Base-by-base conservation (phyloP, 2,888 invertebrate genomes). In the Caenorhabditis sinica region DNA sequence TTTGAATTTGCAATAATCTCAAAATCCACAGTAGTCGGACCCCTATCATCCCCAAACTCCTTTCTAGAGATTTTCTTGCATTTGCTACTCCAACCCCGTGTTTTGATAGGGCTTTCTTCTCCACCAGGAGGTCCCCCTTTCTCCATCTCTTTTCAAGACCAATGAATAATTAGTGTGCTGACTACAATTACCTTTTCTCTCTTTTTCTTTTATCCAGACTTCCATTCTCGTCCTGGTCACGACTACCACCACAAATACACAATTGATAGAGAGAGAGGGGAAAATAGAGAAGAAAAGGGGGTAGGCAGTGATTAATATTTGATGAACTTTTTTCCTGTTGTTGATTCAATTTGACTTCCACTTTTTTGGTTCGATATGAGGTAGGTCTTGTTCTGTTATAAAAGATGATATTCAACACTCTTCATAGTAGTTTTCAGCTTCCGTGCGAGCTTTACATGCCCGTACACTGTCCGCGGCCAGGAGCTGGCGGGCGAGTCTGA, bases 151-250 rank as follows among this genome's bases (percentile, higher is more conserved):
- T 36, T 56, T 20, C 49, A 66, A 53, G 30, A 49, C 65, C 63
- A 51, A 77, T 77, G 71, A 77, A 77, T 77, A 77, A 77, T 77
- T 77, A 77, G 69, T 77, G 69, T 77, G 77, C 77, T 71, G 71
- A 77, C 77, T 68, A 63, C 60, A 77, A 77, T 77, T 77, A 77
- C 77, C 71, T 77, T 77, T 53, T 69, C 43, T n/a, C 23, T 43
- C 30, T 28, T 25, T 45, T 15, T 45, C 45, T 20, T 49, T 49
- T 49, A 49, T 49, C 20, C 20, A 20, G n/a, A 5, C 49, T 15
- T 49, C 20, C 20, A 49, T 5, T 49, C 20, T 49, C 49, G 40
- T 11, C 43, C 17, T 3, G 20, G n/a, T 40, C 23, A 43, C 28
- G 8, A 9, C 4, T 9, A 45, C 11, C 11, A 33, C 5, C 58